phyloP scores from a whole-genome alignment of 2,888 invertebrate genomes.

The Eristalis intricaria region DNA sequence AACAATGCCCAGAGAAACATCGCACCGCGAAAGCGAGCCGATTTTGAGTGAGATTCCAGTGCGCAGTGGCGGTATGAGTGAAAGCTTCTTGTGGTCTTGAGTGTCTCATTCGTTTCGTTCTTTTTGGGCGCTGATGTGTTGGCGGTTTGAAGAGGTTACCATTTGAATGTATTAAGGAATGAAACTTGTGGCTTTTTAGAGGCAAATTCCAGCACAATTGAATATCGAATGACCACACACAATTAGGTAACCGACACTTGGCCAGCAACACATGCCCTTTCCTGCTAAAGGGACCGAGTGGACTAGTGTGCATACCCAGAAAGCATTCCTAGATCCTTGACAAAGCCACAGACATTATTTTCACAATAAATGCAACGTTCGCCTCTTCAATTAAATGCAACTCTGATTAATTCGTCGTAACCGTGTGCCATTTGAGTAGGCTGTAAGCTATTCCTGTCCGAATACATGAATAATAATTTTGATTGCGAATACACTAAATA shows the following conservation, averaged over 20 bases:
- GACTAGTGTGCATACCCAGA: no score
- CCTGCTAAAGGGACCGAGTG: no score
- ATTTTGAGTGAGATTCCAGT: slow-evolving; percentile 33
- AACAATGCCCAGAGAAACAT: slow-evolving; percentile 37
- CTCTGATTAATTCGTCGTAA: no score
- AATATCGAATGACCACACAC: not conserved
- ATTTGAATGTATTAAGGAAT: not conserved
- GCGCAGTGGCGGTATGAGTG: slow-evolving; percentile 51
- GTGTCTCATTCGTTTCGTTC: not conserved
- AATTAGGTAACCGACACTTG: not conserved
- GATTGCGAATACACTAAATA: no score
- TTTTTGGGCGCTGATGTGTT: not conserved
- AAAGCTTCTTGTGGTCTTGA: slow-evolving; percentile 32
- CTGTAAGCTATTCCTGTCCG: no score
- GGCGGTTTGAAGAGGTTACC: not conserved
- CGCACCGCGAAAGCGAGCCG: slow-evolving; percentile 33
- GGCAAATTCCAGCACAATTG: not conserved
- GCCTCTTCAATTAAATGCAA: no score
- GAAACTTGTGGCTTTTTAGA: not conserved
- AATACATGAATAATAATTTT: no score
- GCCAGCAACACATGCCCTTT: no score
- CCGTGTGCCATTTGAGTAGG: no score
- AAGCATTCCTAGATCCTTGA: no score
- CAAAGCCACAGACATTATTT: no score
- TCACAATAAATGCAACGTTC: no score